These are phyloP conservation scores for Ophion costatus DNA, from an alignment of 2,888 invertebrate species.

Conservation along the genomic window DNA sequence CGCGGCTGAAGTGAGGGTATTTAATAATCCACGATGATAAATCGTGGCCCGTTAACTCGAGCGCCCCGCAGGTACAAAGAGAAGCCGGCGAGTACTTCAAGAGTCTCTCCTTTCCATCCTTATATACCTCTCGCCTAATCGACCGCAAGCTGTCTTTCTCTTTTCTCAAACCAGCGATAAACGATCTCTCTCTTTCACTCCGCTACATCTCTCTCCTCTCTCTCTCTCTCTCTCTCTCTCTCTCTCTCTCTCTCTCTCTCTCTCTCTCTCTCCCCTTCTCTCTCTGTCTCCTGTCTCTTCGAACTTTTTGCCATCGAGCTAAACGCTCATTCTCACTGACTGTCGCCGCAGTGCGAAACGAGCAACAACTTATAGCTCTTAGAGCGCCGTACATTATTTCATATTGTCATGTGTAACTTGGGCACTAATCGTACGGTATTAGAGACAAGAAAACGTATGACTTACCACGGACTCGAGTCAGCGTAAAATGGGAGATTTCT, in stretches of 20 bases:
- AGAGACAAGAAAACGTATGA: not conserved
- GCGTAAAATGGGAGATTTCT: conserved; percentile 8
- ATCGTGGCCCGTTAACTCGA: conserved; percentile 72
- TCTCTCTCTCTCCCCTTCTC: not conserved
- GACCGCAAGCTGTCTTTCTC: conserved; percentile 45
- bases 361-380: conserved; percentile 50
- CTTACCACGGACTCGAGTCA: not conserved
- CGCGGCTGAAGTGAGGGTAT: conserved; percentile 69
- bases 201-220: conserved; percentile 13
- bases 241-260: conserved; percentile 14
- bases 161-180: conserved; percentile 35
- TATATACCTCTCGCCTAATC: conserved; percentile 56
- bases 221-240: not conserved
- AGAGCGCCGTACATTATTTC: conserved; percentile 48
- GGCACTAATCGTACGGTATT: conserved; percentile 8
- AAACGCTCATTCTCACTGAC: conserved; percentile 52
- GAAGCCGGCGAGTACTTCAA: conserved; percentile 66
- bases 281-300: not conserved
- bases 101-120: conserved; percentile 47
- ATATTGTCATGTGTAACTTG: conserved; percentile 47
- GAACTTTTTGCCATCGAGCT: conserved; percentile 31
- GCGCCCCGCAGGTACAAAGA: conserved; percentile 71
- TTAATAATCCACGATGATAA: conserved; percentile 75
- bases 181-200: conserved; percentile 30
- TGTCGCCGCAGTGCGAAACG: conserved; percentile 50